Conservation (phyloP, 1,140 invertebrate genomes). For the Halyomorpha halys region DNA sequence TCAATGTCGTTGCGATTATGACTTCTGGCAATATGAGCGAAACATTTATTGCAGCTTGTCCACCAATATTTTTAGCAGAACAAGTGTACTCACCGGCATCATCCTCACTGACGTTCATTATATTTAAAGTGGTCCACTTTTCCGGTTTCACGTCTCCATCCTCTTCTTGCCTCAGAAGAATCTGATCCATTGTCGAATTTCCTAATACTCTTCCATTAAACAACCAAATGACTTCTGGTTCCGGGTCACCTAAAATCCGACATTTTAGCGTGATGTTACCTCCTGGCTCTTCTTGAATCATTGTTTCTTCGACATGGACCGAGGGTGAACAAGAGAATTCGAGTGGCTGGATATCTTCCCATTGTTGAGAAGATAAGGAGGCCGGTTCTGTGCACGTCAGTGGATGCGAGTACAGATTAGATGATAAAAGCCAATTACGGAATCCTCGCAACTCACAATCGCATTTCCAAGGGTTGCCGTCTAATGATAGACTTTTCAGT, state of each 20-base stretch:
- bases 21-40: conserved; percentile 59
- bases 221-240: conserved; percentile 49
- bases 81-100: conserved; percentile 75
- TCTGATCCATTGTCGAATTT: conserved; percentile 42
- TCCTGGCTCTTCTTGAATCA: conserved; percentile 49
- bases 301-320: conserved; percentile 38
- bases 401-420: conserved; percentile 59
- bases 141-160: conserved; percentile 35
- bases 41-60: conserved; percentile 54
- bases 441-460: conserved; percentile 59
- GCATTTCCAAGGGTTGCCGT: conserved; percentile 74
- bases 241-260: conserved; percentile 54
- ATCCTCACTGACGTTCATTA: conserved; percentile 58
- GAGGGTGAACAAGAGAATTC: conserved; percentile 41
- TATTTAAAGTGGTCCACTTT: conserved; percentile 59
- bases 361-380: conserved; percentile 49
- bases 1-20: conserved; percentile 49
- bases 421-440: conserved; percentile 62
- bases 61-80: conserved; percentile 61
- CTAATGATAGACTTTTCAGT: conserved; percentile 60
- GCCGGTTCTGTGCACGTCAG: conserved; percentile 56
- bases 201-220: conserved; percentile 41
- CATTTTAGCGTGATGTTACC: conserved; percentile 64
- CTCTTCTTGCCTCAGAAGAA: conserved; percentile 36
- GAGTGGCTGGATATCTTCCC: conserved; percentile 62